Conservation (phyloP, 2,888 invertebrate species). For the Drosophila kuntzei region DNA sequence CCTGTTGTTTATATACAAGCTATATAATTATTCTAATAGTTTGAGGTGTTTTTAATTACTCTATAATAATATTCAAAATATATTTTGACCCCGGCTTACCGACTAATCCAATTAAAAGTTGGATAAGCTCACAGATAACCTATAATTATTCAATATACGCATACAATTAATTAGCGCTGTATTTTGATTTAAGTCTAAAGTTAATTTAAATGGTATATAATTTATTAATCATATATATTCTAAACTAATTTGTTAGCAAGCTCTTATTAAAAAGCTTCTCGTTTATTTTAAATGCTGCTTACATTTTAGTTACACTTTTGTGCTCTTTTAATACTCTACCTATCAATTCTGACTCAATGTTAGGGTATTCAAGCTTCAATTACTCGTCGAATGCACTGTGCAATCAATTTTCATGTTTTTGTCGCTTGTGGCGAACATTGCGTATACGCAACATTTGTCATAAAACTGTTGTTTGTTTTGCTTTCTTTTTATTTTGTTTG, state of each 20-base stretch:
- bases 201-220: not conserved
- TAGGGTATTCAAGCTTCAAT: not conserved
- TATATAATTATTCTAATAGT: not conserved
- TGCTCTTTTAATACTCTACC: not conserved
- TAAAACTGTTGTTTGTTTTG: conserved; percentile 17
- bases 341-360: not conserved
- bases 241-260: not conserved
- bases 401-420: conserved; percentile 11
- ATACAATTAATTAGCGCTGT: not conserved
- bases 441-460: conserved; percentile 75
- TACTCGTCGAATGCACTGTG: not conserved
- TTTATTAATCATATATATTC: not conserved
- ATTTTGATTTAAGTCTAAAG: not conserved
- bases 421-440: conserved; percentile 46
- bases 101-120: not conserved
- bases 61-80: not conserved
- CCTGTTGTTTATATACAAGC: not conserved
- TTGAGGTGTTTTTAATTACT: not conserved
- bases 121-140: not conserved
- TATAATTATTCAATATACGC: not conserved
- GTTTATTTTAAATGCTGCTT: not conserved
- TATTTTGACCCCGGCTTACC: not conserved
- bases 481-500: not conserved
- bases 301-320: not conserved
- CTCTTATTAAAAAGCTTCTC: not conserved